These are phyloP conservation scores for Microchrysa polita DNA, from an alignment of 2,888 invertebrate species.

Conservation along the genomic window DNA sequence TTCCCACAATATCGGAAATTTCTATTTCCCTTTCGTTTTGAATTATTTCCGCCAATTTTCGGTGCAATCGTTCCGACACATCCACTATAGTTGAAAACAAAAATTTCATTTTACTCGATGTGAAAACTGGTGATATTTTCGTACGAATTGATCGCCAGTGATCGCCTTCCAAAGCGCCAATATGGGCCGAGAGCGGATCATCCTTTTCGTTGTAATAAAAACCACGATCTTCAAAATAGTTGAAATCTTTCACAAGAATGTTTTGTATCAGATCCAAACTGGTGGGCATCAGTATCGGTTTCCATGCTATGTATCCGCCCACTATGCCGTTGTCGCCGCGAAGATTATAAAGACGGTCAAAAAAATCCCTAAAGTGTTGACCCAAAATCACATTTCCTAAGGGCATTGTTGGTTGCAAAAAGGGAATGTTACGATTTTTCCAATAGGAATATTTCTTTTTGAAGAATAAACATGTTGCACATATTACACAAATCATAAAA, in stretches of 20 bases:
- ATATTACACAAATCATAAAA: too few species aligned
- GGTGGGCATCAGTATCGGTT: too few species aligned
- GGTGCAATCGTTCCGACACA: slow-evolving; percentile 48
- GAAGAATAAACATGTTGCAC: too few species aligned
- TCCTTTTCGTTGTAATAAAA: slow-evolving; percentile 58
- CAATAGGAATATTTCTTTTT: too few species aligned
- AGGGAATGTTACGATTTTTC: too few species aligned
- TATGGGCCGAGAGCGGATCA: slow-evolving; percentile 62
- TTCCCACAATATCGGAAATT: slow-evolving; percentile 62
- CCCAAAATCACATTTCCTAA: too few species aligned
- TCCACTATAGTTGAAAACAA: slow-evolving; percentile 58
- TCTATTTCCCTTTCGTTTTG: slow-evolving; percentile 58
- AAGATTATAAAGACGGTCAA: too few species aligned
- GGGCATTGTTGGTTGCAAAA: too few species aligned
- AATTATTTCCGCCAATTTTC: slow-evolving; percentile 50
- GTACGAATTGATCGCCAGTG: slow-evolving; percentile 65
- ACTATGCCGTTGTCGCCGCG: too few species aligned
- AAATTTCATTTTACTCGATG: slow-evolving; percentile 55
- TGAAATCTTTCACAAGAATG: slow-evolving; percentile 62
- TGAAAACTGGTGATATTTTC: slow-evolving; percentile 63
- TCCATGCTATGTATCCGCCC: too few species aligned
- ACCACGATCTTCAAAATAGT: slow-evolving; percentile 60
- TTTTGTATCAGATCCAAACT: slow-evolving; percentile 52
- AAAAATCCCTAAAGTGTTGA: too few species aligned
- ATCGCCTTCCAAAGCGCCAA: slow-evolving; percentile 61